phyloP scores from a whole-genome alignment of 2,113 vertebrate species.

The Carassius auratus region DNA sequence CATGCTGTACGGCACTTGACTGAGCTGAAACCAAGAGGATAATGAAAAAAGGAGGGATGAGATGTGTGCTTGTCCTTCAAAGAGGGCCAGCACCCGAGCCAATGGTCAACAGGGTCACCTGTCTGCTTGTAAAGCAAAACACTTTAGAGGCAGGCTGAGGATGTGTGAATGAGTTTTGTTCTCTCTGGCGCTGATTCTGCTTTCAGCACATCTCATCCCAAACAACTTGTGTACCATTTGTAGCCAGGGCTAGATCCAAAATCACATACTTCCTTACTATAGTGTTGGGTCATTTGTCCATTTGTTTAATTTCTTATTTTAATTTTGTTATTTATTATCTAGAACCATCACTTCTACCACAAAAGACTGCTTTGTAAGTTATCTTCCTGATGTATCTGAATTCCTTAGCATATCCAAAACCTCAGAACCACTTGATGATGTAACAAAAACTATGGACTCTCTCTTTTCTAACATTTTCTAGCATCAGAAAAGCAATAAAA shows the following conservation, averaged over 20 bases:
- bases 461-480: too few species aligned
- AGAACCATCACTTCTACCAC: too few species aligned
- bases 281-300: not conserved
- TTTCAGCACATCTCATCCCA: conserved; percentile 31
- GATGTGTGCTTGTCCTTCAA: conserved; percentile 28
- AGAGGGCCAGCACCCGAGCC: not conserved
- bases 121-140: conserved; percentile 39
- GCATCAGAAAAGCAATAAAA: too few species aligned
- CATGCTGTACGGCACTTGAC: conserved; percentile 41
- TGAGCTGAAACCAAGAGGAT: conserved; percentile 42
- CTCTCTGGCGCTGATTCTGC: conserved; percentile 23
- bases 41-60: conserved; percentile 51
- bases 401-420: too few species aligned
- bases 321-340: too few species aligned
- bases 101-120: conserved; percentile 48
- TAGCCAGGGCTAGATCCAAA: not conserved
- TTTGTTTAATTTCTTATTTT: too few species aligned
- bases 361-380: too few species aligned
- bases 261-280: not conserved
- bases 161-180: conserved; percentile 23
- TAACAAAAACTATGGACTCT: too few species aligned
- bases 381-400: too few species aligned
- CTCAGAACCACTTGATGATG: too few species aligned
- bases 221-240: not conserved
- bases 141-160: conserved; percentile 44